Conservation (phyloP, 2,888 invertebrate genomes). For the Stenodera caucasica region DNA sequence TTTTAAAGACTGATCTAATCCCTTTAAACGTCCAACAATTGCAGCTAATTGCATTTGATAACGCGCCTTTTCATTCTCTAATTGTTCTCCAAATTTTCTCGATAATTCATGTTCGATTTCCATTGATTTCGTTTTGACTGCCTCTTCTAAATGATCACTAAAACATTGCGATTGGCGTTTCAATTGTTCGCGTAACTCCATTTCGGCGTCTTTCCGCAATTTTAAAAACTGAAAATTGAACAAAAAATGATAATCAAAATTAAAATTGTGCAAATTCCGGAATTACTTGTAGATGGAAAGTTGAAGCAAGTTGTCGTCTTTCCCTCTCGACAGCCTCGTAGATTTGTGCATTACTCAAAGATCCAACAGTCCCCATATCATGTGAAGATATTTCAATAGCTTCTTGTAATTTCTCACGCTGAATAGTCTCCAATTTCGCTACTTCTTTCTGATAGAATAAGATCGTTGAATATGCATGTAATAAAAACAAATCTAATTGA, state of each 20-base stretch:
- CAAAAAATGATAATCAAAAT: slow-evolving; percentile 1
- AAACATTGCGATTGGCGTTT: slow-evolving; percentile 86
- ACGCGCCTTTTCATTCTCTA: slow-evolving; percentile 67
- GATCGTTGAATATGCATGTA: slow-evolving; percentile 77
- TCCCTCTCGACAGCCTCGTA: slow-evolving; percentile 72
- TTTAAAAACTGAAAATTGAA: slow-evolving; percentile 61
- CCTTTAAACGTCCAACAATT: slow-evolving; percentile 73
- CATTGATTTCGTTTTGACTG: slow-evolving; percentile 60
- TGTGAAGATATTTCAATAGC: slow-evolving; percentile 65
- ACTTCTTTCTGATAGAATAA: slow-evolving; percentile 77
- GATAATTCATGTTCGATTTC: slow-evolving; percentile 59
- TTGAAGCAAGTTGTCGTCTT: slow-evolving; percentile 65
- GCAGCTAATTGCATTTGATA: slow-evolving; percentile 73
- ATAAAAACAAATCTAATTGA: slow-evolving; percentile 76
- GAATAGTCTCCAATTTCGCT: slow-evolving; percentile 68
- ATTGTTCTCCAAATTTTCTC: slow-evolving; percentile 66
- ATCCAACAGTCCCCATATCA: slow-evolving; percentile 52
- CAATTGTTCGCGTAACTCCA: slow-evolving; percentile 74
- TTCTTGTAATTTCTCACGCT: slow-evolving; percentile 63
- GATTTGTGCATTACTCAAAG: slow-evolving; percentile 60
- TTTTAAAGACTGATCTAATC: slow-evolving; percentile 75
- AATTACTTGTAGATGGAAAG: slow-evolving; percentile 72
- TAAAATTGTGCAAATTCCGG: too few species aligned
- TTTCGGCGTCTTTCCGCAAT: slow-evolving; percentile 69
- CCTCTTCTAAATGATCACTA: slow-evolving; percentile 76